Percentiles rank a stretch among this genome's conserved stretches.
These are phyloP conservation scores for Gouania willdenowi DNA, from an alignment of 2,797 vertebrate species.

Conservation along the genomic window DNA sequence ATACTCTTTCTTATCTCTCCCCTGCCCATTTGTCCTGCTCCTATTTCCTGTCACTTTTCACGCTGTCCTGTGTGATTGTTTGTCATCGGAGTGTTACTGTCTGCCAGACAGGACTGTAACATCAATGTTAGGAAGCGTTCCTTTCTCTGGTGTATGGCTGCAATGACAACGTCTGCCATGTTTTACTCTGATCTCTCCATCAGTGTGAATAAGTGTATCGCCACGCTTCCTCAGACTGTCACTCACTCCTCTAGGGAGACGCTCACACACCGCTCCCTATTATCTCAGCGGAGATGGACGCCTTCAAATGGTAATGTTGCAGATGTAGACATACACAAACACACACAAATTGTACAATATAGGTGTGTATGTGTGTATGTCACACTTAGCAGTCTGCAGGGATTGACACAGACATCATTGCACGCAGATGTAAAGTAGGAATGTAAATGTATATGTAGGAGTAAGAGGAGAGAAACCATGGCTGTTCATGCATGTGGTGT, in stretches of 20 bases:
- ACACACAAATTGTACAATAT: neutral
- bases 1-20: slow-evolving; percentile 4
- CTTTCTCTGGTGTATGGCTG: slow-evolving; percentile 64
- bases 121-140: slow-evolving; percentile 51
- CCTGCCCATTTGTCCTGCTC: slow-evolving; percentile 17
- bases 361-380: neutral
- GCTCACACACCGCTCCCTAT: slow-evolving; percentile 48
- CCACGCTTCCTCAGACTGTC: slow-evolving; percentile 66
- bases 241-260: slow-evolving; percentile 68
- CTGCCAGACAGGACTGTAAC: slow-evolving; percentile 53
- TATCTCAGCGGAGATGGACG: slow-evolving; percentile 53
- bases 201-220: slow-evolving; percentile 70
- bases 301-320: slow-evolving; percentile 61
- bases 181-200: slow-evolving; percentile 78
- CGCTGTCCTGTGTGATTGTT: slow-evolving; percentile 44
- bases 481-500: neutral
- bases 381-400: slow-evolving; percentile 4
- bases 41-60: too few species aligned
- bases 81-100: slow-evolving; percentile 36
- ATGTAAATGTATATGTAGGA: too few species aligned
- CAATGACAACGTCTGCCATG: slow-evolving; percentile 72
- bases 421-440: neutral
- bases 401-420: slow-evolving; percentile 10
- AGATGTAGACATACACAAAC: slow-evolving; percentile 27
- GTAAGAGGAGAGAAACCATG: too few species aligned